phyloP scores from a whole-genome alignment of 2,797 vertebrate genomes.

The Enteromius argenteus region DNA sequence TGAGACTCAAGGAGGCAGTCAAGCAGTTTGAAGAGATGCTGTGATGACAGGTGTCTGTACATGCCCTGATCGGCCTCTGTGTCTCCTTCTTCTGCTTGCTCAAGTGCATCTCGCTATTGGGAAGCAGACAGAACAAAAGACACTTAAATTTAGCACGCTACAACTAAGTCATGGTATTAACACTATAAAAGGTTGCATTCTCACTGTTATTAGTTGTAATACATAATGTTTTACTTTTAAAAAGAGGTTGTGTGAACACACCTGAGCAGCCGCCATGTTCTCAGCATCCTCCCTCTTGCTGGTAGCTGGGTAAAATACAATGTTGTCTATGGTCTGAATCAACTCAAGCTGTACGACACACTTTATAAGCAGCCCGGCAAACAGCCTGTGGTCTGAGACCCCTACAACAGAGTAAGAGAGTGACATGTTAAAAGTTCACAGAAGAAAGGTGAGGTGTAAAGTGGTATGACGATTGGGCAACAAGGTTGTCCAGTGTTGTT shows the following conservation, averaged over 20 bases:
- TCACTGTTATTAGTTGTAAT: not conserved
- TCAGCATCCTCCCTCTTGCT: constrained; percentile 98
- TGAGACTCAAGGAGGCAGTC: constrained; percentile 97
- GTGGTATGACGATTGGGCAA: not conserved
- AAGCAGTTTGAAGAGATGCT: constrained; percentile 93
- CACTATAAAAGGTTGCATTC: not conserved
- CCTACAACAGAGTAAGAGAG: constrained; percentile 61
- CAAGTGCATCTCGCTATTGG: constrained; percentile 85
- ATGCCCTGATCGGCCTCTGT: constrained; percentile 87
- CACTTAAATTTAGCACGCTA: not conserved
- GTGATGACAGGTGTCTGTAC: constrained; percentile 91
- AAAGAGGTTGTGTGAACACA: constrained; percentile 59
- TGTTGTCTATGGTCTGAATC: constrained; percentile 98
- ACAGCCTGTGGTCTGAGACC: constrained; percentile 91
- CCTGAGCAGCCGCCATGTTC: constrained; percentile 96
- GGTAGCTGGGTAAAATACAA: constrained; percentile 94
- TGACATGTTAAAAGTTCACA: constrained; percentile 4
- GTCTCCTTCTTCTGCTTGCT: constrained; percentile 79
- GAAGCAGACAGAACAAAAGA: not conserved
- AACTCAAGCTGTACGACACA: constrained; percentile 96
- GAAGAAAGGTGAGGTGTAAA: constrained; percentile 5
- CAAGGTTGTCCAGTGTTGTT: not conserved
- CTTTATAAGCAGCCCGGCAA: constrained; percentile 95
- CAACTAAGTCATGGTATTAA: not conserved
- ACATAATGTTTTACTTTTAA: not conserved